Percentiles rank a stretch among this genome's conserved stretches.
Evolutionary conservation across 2,797 vertebrate species (phyloP).

Genomic region (Sciaenops ocellatus): DNA sequence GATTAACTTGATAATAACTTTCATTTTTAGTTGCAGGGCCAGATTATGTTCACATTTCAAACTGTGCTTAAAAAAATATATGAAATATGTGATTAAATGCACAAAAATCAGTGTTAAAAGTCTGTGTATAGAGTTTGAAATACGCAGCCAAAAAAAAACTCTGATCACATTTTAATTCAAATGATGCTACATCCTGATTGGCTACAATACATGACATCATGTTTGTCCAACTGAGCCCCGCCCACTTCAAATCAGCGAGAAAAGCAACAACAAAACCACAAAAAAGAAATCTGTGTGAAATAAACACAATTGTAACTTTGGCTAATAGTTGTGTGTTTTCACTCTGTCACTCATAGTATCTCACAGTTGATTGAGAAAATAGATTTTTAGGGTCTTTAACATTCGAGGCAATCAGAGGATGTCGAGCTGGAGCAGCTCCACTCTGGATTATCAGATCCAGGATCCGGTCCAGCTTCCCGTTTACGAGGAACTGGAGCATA

Average conservation of each 20-base stretch:
- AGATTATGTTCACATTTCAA: background rate
- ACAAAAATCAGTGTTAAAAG: background rate
- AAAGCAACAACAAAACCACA: too few species aligned
- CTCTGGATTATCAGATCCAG: background rate
- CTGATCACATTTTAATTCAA: too few species aligned
- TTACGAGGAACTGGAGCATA: slow-evolving; percentile 7
- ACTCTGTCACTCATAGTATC: too few species aligned
- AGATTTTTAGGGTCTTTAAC: background rate
- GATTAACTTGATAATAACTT: background rate
- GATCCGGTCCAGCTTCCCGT: slow-evolving; percentile 14
- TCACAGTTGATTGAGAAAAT: too few species aligned
- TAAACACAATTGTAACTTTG: too few species aligned
- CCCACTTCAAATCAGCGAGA: background rate
- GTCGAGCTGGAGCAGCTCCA: background rate
- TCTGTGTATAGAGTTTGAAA: background rate
- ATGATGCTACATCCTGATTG: background rate
- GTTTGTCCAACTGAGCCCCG: background rate
- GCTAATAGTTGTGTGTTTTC: too few species aligned
- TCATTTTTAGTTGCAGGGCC: too few species aligned
- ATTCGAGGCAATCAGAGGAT: background rate
- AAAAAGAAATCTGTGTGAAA: too few species aligned
- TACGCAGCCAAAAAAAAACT: too few species aligned
- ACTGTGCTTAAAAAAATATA: too few species aligned
- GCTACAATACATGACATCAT: background rate
- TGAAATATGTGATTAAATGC: background rate